phyloP scores from a whole-genome alignment of 2,113 vertebrate species.

The Pangasianodon gigas region DNA sequence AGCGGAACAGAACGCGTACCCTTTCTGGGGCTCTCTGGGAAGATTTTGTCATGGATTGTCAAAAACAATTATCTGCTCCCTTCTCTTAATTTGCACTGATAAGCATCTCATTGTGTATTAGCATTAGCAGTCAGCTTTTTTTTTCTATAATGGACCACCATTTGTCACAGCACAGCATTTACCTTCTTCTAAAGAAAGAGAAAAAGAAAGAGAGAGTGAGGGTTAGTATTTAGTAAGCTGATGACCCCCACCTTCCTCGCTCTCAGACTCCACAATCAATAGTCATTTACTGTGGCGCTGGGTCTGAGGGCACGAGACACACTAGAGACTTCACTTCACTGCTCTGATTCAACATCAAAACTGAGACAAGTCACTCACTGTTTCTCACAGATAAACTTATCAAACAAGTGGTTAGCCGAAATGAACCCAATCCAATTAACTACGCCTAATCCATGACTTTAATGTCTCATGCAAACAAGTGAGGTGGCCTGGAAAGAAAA shows the following conservation, averaged over 20 bases:
- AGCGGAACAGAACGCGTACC: constrained; percentile 54
- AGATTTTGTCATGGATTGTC: constrained; percentile 65
- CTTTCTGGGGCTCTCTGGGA: constrained; percentile 58
- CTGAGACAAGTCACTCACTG: background rate
- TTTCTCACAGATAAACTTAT: constrained; percentile 11
- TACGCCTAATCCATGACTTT: background rate
- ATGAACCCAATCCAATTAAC: background rate
- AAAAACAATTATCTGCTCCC: constrained; percentile 75
- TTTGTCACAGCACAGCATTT: constrained; percentile 72
- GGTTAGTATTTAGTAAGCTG: constrained; percentile 70
- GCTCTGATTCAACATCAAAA: constrained; percentile 51
- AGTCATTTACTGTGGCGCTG: constrained; percentile 72
- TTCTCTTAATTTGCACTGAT: constrained; percentile 79
- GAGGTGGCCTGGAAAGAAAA: background rate
- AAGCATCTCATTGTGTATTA: constrained; percentile 79
- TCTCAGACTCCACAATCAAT: constrained; percentile 71
- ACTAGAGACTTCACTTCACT: constrained; percentile 54
- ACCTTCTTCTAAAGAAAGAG: constrained; percentile 54
- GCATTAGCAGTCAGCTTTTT: constrained; percentile 65
- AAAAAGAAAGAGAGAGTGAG: background rate
- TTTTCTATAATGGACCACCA: constrained; percentile 64
- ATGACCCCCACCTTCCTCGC: constrained; percentile 54
- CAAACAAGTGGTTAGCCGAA: background rate
- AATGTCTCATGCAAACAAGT: background rate
- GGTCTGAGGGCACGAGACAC: constrained; percentile 61